These are phyloP conservation scores for Cylindroiulus punctatus DNA, from an alignment of 2,888 invertebrate genomes.

Conservation along the genomic window DNA sequence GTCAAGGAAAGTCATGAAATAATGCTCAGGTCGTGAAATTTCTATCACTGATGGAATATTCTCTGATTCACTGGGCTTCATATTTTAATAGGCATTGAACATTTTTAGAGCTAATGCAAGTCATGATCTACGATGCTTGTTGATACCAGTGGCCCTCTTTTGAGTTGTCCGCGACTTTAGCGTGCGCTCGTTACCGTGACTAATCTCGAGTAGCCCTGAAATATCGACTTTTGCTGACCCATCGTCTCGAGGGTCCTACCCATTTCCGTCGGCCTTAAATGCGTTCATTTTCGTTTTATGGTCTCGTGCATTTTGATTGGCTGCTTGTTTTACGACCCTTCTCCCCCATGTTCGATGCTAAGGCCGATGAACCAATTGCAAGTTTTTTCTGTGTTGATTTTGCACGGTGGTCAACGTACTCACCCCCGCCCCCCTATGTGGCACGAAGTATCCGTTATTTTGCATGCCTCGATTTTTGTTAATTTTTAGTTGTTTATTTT, in stretches of 20 bases:
- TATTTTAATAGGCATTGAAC: too few relatives aligned
- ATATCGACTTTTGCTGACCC: conserved; percentile 9
- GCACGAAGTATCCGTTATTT: neutral
- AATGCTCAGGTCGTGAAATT: too few relatives aligned
- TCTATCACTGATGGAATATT: too few relatives aligned
- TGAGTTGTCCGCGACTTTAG: neutral
- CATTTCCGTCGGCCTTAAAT: neutral
- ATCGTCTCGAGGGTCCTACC: neutral
- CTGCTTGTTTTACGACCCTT: conserved; percentile 9
- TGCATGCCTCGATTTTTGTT: conserved; percentile 11
- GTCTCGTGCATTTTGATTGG: conserved; percentile 1
- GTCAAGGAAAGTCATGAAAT: too few relatives aligned
- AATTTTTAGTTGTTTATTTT: conserved; percentile 32
- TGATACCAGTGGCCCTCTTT: too few relatives aligned
- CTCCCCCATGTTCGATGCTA: neutral
- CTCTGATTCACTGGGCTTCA: too few relatives aligned
- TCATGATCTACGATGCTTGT: too few relatives aligned
- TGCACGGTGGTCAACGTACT: neutral
- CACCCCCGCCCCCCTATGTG: neutral
- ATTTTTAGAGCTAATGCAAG: too few relatives aligned
- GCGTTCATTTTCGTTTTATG: conserved; percentile 26
- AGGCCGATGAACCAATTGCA: conserved; percentile 8
- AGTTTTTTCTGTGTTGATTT: neutral
- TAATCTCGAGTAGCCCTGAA: neutral
- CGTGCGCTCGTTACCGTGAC: neutral